Base-by-base conservation (phyloP, 2,113 vertebrate species). In the Scartelaos histophorus region DNA sequence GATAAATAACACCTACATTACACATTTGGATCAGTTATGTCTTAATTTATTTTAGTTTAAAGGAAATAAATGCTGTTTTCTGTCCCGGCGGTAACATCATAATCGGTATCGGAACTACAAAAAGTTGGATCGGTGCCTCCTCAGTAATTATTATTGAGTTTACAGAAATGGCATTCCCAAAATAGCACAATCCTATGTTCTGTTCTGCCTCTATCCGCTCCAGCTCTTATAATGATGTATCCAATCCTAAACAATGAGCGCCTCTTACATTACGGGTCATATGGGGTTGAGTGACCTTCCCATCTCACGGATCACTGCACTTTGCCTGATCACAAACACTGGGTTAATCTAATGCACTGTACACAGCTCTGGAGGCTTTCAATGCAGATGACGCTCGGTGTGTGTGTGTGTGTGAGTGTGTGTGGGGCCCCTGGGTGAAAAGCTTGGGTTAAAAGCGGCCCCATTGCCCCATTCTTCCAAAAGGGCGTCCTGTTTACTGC, bases 401-500 rank as follows among this genome's bases (percentile, higher is more conserved):
- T 49, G 15, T 19, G 47, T 51, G 7, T 43, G 35, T 38, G 35
- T 38, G 7, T 53, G 49, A 9, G 19, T 62, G 82, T 57, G 67
- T 73, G 74, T 78, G 80, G 74, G 79, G 75, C 78, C 67, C 29
- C 4, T 70, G 54, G 67, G 68, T 25, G 62, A 73, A 74, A 83
- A 76, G 73, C 70, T 69, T 21, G n/a, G 24, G 54, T 15, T 79
- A 78, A 85, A 75, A 75, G 15, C 70, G 56, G 10, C 12, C 56
- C 51, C 25, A 34, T 34, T 0, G 62, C 77, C 78, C 79, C 74
- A 61, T 85, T 80, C 80, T 85, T 86, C 83, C 88, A 85, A 47
- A 74, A 84, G 83, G 90, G 84, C 69, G 53, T 84, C 88, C 85
- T 85, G 87, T 91, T 93, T 90, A 91, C 89, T 89, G 89, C 90